These are phyloP conservation scores for Ammodytes marinus DNA, from an alignment of 2,113 vertebrate species.

Conservation along the genomic window DNA sequence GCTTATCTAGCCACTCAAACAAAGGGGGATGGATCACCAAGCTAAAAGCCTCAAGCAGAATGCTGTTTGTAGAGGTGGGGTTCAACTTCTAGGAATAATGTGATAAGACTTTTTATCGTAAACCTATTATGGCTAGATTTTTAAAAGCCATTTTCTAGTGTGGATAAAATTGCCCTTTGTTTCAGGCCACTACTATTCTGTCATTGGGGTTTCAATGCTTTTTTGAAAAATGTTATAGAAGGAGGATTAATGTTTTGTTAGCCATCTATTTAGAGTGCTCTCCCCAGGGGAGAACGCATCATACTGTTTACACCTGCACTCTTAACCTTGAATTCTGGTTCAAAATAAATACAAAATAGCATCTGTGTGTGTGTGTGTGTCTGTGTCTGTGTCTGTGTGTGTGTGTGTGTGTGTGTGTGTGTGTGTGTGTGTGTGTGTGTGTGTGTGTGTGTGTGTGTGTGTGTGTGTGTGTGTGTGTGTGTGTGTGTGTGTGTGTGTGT, in stretches of 20 bases:
- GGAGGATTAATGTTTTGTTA: conserved; percentile 34
- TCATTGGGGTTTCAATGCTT: conserved; percentile 1
- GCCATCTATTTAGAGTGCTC: conserved; percentile 47
- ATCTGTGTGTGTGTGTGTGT: background rate
- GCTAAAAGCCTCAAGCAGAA: background rate
- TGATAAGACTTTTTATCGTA: background rate
- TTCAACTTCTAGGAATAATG: background rate
- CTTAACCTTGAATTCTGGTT: conserved; percentile 54
- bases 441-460: conserved; percentile 7
- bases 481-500: background rate
- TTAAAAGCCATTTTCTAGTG: background rate
- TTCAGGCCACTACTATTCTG: background rate
- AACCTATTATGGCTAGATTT: background rate
- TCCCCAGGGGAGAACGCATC: conserved; percentile 7
- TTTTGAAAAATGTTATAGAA: background rate
- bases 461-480: conserved; percentile 15
- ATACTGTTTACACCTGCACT: conserved; percentile 50
- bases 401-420: conserved; percentile 3
- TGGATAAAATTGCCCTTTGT: background rate
- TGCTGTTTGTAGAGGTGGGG: background rate
- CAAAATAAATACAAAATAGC: conserved; percentile 40
- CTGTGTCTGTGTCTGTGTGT: conserved; percentile 17
- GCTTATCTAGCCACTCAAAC: background rate
- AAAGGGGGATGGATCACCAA: background rate
- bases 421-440: conserved; percentile 1